Percentiles rank a stretch among this genome's conserved stretches.
Conservation (phyloP, 2,888 invertebrate species). For the Caenorhabditis sp. region DNA sequence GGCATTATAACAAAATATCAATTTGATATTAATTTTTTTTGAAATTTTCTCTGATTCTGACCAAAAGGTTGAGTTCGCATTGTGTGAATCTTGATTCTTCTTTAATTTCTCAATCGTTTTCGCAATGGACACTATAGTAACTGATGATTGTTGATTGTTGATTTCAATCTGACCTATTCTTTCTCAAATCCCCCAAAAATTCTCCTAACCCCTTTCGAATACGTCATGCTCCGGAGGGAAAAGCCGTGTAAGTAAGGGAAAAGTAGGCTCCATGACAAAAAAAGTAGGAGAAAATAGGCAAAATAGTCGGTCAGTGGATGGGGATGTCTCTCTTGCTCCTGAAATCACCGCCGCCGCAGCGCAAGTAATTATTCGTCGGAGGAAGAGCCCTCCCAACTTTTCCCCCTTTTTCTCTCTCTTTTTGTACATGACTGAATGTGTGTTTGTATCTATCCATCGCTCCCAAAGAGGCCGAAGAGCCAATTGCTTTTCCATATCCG, state of each 20-base stretch:
- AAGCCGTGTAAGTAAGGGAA: not conserved
- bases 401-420: not conserved
- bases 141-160: too few relatives aligned
- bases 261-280: conserved; percentile 5
- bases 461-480: conserved; percentile 15
- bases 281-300: not conserved
- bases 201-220: too few relatives aligned
- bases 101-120: too few relatives aligned
- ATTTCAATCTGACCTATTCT: too few relatives aligned
- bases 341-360: conserved; percentile 20
- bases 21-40: too few relatives aligned
- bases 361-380: conserved; percentile 28
- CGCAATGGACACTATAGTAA: too few relatives aligned
- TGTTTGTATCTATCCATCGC: conserved; percentile 16
- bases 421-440: conserved; percentile 15
- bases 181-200: too few relatives aligned
- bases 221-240: too few relatives aligned
- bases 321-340: conserved; percentile 4
- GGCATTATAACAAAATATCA: too few relatives aligned
- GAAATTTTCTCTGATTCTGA: too few relatives aligned
- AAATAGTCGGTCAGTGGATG: conserved; percentile 1
- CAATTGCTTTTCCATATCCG: conserved; percentile 48
- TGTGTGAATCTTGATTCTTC: too few relatives aligned
- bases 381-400: conserved; percentile 11
- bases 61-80: too few relatives aligned